Conservation (phyloP, 1,140 invertebrate genomes). For the Chelonus insularis region DNA sequence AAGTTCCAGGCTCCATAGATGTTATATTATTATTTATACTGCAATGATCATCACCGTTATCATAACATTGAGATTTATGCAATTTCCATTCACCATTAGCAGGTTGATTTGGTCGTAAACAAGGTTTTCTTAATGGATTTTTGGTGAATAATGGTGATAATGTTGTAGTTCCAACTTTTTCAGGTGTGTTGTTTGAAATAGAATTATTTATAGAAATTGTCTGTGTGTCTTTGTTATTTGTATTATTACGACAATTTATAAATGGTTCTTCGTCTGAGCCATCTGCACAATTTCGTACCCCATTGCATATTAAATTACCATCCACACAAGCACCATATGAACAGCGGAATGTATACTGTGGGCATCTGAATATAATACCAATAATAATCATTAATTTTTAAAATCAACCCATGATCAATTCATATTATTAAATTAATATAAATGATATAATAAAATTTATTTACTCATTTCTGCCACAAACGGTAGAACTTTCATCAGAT, state of each 20-base stretch:
- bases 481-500: constrained; percentile 64
- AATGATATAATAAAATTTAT: too few species aligned
- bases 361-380: constrained; percentile 46
- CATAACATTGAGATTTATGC: constrained; percentile 37
- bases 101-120: constrained; percentile 42
- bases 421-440: constrained; percentile 11
- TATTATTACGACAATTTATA: constrained; percentile 28
- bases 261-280: constrained; percentile 67
- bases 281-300: constrained; percentile 65
- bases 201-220: not conserved
- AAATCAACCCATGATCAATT: constrained; percentile 11
- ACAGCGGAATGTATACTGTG: constrained; percentile 61
- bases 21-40: constrained; percentile 17
- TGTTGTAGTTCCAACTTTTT: not conserved
- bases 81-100: constrained; percentile 45
- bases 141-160: not conserved
- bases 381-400: not conserved
- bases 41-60: constrained; percentile 30
- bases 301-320: constrained; percentile 63
- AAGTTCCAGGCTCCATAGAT: constrained; percentile 37
- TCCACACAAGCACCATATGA: constrained; percentile 66
- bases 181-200: not conserved
- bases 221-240: not conserved
- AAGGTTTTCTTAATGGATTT: constrained; percentile 23
- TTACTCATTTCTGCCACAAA: constrained; percentile 54